phyloP scores from a whole-genome alignment of 2,113 vertebrate genomes.

The Oriolus oriolus region DNA sequence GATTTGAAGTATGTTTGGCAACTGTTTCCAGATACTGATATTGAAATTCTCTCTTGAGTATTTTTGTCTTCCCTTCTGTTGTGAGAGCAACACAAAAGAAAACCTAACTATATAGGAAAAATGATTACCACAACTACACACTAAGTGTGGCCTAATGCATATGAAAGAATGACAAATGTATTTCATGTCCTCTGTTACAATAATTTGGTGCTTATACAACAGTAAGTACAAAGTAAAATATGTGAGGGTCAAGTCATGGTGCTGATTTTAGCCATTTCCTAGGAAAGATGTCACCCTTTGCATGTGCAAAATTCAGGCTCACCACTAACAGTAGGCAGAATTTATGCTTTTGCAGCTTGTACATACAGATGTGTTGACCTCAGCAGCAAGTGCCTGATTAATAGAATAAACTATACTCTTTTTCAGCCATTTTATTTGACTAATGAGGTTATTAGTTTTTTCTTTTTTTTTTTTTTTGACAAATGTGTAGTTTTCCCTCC shows the following conservation, averaged over 20 bases:
- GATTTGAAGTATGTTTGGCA: constrained; percentile 12
- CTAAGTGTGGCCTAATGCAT: not conserved
- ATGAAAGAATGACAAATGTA: constrained; percentile 7
- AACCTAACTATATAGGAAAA: constrained; percentile 16
- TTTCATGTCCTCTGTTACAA: not conserved
- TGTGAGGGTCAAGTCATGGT: not conserved
- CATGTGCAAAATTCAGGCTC: not conserved
- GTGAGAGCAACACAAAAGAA: constrained; percentile 33
- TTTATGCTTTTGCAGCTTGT: not conserved
- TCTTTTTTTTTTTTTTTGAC: not conserved
- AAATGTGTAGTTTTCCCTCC: not conserved
- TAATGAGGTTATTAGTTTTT: not conserved
- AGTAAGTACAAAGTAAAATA: not conserved
- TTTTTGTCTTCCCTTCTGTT: constrained; percentile 33
- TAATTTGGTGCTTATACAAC: not conserved
- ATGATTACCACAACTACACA: not conserved
- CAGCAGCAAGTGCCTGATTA: constrained; percentile 10
- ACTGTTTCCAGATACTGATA: not conserved
- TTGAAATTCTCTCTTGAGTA: not conserved
- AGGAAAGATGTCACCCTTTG: not conserved
- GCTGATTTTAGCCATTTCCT: not conserved
- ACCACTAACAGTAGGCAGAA: not conserved
- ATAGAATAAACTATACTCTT: not conserved
- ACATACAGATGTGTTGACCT: not conserved
- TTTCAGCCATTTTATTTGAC: constrained; percentile 7